Percentiles rank a stretch among this genome's conserved stretches.
These are phyloP conservation scores for Geotrypetes seraphini DNA, from an alignment of 2,797 vertebrate species.

Conservation along the genomic window DNA sequence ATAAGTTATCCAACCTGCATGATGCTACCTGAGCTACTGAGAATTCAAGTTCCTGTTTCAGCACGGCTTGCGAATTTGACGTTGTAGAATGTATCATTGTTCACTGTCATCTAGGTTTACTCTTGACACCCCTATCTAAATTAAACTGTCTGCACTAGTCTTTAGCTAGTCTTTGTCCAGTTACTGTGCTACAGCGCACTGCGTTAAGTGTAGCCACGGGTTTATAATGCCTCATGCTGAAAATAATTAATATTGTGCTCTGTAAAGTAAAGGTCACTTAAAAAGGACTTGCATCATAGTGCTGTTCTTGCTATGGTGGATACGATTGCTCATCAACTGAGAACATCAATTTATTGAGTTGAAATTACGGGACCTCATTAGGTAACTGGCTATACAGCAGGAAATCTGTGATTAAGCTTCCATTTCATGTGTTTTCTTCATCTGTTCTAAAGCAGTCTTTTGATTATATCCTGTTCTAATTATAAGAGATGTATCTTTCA, in stretches of 20 bases:
- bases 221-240: too few species aligned
- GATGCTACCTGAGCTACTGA: too few species aligned
- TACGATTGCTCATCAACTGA: slow-evolving; percentile 24
- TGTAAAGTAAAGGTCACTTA: slow-evolving; percentile 5
- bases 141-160: too few species aligned
- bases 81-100: too few species aligned
- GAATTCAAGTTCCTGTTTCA: too few species aligned
- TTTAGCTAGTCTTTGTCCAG: too few species aligned
- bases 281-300: slow-evolving; percentile 21
- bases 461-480: slow-evolving; percentile 33
- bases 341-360: slow-evolving; percentile 29
- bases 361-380: slow-evolving; percentile 42
- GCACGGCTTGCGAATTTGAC: too few species aligned
- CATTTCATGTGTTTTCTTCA: slow-evolving; percentile 31
- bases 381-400: slow-evolving; percentile 24
- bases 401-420: slow-evolving; percentile 48
- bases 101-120: too few species aligned
- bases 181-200: too few species aligned
- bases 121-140: too few species aligned
- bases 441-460: slow-evolving; percentile 31
- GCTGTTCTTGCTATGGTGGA: slow-evolving; percentile 23
- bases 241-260: slow-evolving; percentile 9
- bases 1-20: too few species aligned
- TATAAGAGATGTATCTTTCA: slow-evolving; percentile 23
- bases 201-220: too few species aligned